phyloP scores from a whole-genome alignment of 1,140 invertebrate genomes.

The Plodia interpunctella region DNA sequence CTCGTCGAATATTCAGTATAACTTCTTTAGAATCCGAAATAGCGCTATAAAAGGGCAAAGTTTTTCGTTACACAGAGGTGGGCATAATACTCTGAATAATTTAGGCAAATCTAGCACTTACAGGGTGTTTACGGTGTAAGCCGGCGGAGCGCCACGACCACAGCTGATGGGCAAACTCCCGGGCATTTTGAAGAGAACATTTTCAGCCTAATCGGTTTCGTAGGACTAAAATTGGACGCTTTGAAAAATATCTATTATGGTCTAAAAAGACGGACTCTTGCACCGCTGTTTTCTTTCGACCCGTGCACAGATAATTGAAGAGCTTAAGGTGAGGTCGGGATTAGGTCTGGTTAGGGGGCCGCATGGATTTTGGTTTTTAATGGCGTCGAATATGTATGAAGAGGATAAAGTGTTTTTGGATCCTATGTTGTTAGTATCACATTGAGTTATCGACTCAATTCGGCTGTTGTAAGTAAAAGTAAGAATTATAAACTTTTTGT shows the following conservation, averaged over 20 bases:
- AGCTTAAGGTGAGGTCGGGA: constrained; percentile 48
- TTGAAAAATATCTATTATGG: too few species aligned
- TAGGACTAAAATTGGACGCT: too few species aligned
- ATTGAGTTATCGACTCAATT: too few species aligned
- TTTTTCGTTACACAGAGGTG: constrained; percentile 23
- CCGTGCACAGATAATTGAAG: constrained; percentile 50
- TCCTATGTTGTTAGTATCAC: too few species aligned
- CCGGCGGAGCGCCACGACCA: constrained; percentile 20
- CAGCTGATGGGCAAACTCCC: too few species aligned
- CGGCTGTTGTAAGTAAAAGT: too few species aligned
- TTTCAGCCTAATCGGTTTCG: too few species aligned
- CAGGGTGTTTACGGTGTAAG: constrained; percentile 28
- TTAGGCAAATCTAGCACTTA: constrained; percentile 49
- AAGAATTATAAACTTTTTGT: too few species aligned
- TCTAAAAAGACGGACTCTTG: too few species aligned
- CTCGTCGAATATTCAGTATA: constrained; percentile 1
- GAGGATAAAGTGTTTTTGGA: not conserved
- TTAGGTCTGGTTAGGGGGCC: constrained; percentile 31
- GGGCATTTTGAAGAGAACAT: too few species aligned
- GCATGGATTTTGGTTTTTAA: constrained; percentile 18
- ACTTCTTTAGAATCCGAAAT: not conserved
- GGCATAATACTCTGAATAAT: constrained; percentile 48
- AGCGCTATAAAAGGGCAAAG: constrained; percentile 9
- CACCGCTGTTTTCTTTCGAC: constrained; percentile 43
- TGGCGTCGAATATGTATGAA: not conserved